These are phyloP conservation scores for Anarsia innoxiella DNA, from an alignment of 2,888 invertebrate genomes.

Conservation along the genomic window DNA sequence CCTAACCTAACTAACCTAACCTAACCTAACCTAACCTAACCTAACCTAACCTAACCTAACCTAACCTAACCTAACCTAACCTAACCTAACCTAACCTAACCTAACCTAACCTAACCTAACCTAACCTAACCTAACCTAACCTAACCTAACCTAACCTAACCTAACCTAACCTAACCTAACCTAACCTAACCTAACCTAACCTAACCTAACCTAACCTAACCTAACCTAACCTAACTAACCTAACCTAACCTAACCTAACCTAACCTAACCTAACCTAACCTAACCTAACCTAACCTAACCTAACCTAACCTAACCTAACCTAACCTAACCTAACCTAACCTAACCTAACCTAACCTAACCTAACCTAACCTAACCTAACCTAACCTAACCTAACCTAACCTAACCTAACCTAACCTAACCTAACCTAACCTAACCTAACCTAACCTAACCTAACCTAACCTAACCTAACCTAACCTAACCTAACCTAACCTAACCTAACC, in stretches of 20 bases:
- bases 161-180: slow-evolving; percentile 11
- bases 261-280: slow-evolving; percentile 12
- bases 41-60: slow-evolving; percentile 16
- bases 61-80: slow-evolving; percentile 16
- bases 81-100: slow-evolving; percentile 15
- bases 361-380: slow-evolving; percentile 11
- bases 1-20: slow-evolving; percentile 19
- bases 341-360: slow-evolving; percentile 9
- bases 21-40: slow-evolving; percentile 18
- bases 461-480: slow-evolving; percentile 12
- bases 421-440: slow-evolving; percentile 9
- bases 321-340: slow-evolving; percentile 10
- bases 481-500: slow-evolving; percentile 13
- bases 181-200: slow-evolving; percentile 7
- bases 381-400: slow-evolving; percentile 11
- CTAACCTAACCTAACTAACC: slow-evolving; percentile 6
- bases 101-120: slow-evolving; percentile 19
- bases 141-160: slow-evolving; percentile 15
- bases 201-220: slow-evolving; percentile 8
- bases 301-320: slow-evolving; percentile 10
- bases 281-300: slow-evolving; percentile 8
- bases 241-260: slow-evolving; percentile 8
- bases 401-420: slow-evolving; percentile 9
- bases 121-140: slow-evolving; percentile 14
- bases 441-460: slow-evolving; percentile 12